These are phyloP conservation scores for Coenonympha arcania DNA, from an alignment of 2,888 invertebrate genomes.

Conservation along the genomic window DNA sequence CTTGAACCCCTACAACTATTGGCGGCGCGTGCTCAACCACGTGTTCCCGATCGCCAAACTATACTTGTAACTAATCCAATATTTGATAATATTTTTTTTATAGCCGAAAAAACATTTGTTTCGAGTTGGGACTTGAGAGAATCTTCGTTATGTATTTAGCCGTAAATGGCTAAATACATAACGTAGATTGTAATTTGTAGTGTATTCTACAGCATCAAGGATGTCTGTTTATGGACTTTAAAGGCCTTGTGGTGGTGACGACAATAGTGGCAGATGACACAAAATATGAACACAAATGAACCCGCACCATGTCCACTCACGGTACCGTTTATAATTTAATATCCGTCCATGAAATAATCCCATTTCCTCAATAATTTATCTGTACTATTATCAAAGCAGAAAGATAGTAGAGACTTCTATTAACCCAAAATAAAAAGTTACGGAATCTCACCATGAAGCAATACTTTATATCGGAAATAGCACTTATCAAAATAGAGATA, in stretches of 20 bases:
- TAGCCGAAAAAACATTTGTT: no score
- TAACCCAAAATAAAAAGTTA: background rate
- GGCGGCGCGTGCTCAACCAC: conserved; percentile 63
- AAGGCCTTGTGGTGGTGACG: background rate
- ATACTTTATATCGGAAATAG: no score
- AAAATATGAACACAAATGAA: conserved; percentile 42
- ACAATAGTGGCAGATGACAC: conserved; percentile 11
- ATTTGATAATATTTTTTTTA: no score
- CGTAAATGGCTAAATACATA: no score
- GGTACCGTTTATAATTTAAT: conserved; percentile 66
- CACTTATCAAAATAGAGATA: no score
- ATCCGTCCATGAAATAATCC: conserved; percentile 67
- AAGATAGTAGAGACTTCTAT: background rate
- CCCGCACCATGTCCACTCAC: conserved; percentile 58
- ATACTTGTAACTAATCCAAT: conserved; percentile 21
- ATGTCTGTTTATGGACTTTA: background rate
- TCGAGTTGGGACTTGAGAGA: background rate
- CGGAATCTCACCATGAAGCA: no score
- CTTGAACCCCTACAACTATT: conserved; percentile 37
- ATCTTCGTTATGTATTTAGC: background rate
- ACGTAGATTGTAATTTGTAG: background rate
- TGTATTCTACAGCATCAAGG: background rate
- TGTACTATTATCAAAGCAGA: background rate
- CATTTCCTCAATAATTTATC: conserved; percentile 50
- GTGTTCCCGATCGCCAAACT: conserved; percentile 37